A percentile compares a stretch with the other conserved stretches of the same genome.
These are phyloP conservation scores for Caenorhabditis japonica DNA, from an alignment of 2,888 invertebrate genomes.

Conservation along the genomic window DNA sequence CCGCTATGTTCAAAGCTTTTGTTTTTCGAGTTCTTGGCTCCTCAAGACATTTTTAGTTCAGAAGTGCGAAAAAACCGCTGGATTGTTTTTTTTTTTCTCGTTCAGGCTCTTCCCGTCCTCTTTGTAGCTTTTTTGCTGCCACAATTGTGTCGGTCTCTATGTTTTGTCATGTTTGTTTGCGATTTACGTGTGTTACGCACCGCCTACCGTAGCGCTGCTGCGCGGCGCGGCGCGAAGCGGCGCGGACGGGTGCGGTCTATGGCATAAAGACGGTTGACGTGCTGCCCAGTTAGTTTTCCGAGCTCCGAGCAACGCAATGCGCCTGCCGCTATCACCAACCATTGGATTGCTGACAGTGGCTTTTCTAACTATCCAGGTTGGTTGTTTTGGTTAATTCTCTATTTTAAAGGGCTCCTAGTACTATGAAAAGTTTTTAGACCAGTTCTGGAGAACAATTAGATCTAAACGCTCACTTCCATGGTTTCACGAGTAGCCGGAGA, in stretches of 20 bases:
- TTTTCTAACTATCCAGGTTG: conserved; percentile 35
- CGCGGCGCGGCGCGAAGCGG: conserved; percentile 22
- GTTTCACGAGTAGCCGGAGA: conserved; percentile 39
- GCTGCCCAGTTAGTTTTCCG: too few species aligned
- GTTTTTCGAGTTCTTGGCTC: too few species aligned
- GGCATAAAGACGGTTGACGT: conserved; percentile 45
- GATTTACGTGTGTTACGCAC: conserved; percentile 49
- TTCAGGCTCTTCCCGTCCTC: background rate
- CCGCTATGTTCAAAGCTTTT: too few species aligned
- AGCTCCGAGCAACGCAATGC: background rate
- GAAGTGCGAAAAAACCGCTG: too few species aligned
- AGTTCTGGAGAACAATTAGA: conserved; percentile 43
- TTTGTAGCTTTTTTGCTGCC: conserved; percentile 15
- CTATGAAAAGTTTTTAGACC: conserved; percentile 11
- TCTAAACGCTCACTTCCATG: conserved; percentile 25
- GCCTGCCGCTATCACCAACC: conserved; percentile 38
- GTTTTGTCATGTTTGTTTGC: conserved; percentile 54
- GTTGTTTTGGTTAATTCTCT: too few species aligned
- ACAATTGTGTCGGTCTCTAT: conserved; percentile 30
- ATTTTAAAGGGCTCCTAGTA: too few species aligned
- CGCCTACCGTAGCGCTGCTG: conserved; percentile 25
- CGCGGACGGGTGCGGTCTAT: conserved; percentile 40
- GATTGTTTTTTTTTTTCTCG: too few species aligned
- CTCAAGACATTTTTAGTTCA: too few species aligned
- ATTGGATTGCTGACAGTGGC: conserved; percentile 4